Conservation (phyloP, 2,797 vertebrate species). For the Semaprochilodus insignis region DNA sequence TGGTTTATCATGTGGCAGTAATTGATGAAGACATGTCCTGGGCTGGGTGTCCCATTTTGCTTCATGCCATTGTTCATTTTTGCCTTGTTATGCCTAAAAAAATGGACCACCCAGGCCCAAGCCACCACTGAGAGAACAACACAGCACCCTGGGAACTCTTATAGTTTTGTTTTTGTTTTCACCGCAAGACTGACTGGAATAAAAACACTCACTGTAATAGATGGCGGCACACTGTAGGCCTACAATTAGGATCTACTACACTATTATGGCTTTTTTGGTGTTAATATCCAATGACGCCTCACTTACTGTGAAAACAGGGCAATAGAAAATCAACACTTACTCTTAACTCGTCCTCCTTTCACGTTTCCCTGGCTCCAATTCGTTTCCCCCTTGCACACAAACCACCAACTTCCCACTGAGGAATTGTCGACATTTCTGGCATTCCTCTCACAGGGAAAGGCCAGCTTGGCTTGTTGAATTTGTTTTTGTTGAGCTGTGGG, state of each 20-base stretch:
- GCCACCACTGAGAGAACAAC: neutral
- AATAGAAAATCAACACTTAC: neutral
- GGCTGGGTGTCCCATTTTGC: conserved; percentile 16
- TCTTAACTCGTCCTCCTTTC: conserved; percentile 5
- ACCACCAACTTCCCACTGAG: conserved; percentile 61
- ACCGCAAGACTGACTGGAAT: neutral
- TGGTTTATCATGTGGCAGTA: conserved; percentile 24
- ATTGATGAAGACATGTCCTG: conserved; percentile 35
- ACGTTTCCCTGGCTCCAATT: conserved; percentile 37
- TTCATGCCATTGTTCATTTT: conserved; percentile 8
- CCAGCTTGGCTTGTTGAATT: conserved; percentile 42
- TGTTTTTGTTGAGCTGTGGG: conserved; percentile 55
- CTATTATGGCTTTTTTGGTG: conserved; percentile 14
- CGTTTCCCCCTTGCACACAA: conserved; percentile 49
- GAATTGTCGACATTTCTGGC: conserved; percentile 62
- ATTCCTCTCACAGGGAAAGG: conserved; percentile 58
- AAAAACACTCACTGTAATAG: conserved; percentile 1
- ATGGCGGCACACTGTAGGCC: neutral
- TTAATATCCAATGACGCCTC: conserved; percentile 21
- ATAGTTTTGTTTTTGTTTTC: conserved; percentile 19
- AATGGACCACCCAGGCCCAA: conserved; percentile 4
- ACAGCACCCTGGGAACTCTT: conserved; percentile 1
- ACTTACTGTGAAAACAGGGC: conserved; percentile 7
- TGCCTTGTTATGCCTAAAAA: conserved; percentile 1
- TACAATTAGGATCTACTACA: conserved; percentile 22